Evolutionary conservation across 2,113 vertebrate species (phyloP).

Genomic region (Callaeas wilsoni): DNA sequence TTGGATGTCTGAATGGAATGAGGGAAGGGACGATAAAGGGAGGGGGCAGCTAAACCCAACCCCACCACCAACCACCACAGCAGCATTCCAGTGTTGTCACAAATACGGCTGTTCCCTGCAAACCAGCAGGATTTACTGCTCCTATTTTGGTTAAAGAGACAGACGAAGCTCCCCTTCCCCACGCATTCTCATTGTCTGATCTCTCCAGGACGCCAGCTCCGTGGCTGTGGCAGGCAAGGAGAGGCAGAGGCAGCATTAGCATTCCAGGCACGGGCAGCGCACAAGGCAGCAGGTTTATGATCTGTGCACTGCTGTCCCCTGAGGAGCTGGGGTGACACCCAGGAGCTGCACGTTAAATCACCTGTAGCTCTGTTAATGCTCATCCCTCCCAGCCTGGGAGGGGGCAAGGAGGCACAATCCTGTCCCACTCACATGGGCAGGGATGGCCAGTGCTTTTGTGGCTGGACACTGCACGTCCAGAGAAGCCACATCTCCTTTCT

Average conservation of each 20-base stretch:
- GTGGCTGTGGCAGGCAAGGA: not conserved
- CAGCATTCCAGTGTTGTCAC: not conserved
- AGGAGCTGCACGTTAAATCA: not conserved
- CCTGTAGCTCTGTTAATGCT: not conserved
- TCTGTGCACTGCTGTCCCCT: not conserved
- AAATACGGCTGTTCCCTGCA: constrained; percentile 20
- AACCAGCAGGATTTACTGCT: constrained; percentile 8
- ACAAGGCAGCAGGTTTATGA: constrained; percentile 37
- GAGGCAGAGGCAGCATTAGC: not conserved
- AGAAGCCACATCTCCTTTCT: not conserved
- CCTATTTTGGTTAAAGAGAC: constrained; percentile 17
- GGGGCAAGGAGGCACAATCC: not conserved
- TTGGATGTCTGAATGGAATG: not conserved
- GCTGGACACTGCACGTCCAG: not conserved
- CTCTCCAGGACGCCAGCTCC: constrained; percentile 31
- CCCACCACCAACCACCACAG: not conserved
- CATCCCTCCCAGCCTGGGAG: not conserved
- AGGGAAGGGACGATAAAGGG: not conserved
- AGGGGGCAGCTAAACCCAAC: not conserved
- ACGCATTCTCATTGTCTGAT: not conserved
- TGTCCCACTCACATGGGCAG: not conserved
- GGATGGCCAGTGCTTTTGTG: rapidly evolving
- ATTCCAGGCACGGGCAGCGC: constrained; percentile 2
- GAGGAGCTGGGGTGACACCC: not conserved
- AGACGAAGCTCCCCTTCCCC: constrained; percentile 24